Base-by-base conservation (phyloP, 1,140 invertebrate species). In the Drosophila obscura region DNA sequence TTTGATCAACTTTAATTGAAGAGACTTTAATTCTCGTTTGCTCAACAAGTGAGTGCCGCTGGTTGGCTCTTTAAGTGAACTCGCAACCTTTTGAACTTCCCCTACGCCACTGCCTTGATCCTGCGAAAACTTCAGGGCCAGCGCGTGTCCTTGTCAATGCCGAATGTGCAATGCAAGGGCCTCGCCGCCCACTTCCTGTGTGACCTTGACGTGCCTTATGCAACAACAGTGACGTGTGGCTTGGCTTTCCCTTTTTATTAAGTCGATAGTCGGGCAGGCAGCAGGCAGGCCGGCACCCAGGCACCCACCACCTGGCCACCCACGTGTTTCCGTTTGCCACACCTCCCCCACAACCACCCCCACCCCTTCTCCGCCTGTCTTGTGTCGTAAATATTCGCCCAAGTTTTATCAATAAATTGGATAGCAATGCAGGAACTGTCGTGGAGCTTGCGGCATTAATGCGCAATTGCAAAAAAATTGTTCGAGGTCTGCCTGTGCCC, bases 321-420 rank as follows among this genome's bases (percentile, higher is more conserved):
- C 51, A 49, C 73, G 15, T 50, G 41, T 57, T 39, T 48, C 31
- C 15, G 11, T 7, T 41, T 41, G 1, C 13, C 35, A 13, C 16
- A 6, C 5, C 16, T 49, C 45, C 31, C 9, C 35, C 41, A 28
- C 15, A 31, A 46, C 5, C 26, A 13, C 60, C 0, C 4, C 0
- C 19, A 19, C 1, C 19, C 19, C 19, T 1, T 1, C 35, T 7
- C 35, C 1, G 4, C 11, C 11, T 39, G 4, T 0, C 3, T 51
- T 48, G 63, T 62, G 65, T 76, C 77, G 73, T 66, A 67, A 72
- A 80, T 81, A 71, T 80, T 67, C 62, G 50, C 75, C 50, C 72
- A 87, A 87, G 82, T 87, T 87, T 87, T 87, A 88, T 87, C 82
- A 87, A 87, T 87, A 87, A 75, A 87, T 82, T 87, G 82, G 60